Evolutionary conservation across 2,888 invertebrate genomes (phyloP).

Genomic region (Coelopa pilipes): DNA sequence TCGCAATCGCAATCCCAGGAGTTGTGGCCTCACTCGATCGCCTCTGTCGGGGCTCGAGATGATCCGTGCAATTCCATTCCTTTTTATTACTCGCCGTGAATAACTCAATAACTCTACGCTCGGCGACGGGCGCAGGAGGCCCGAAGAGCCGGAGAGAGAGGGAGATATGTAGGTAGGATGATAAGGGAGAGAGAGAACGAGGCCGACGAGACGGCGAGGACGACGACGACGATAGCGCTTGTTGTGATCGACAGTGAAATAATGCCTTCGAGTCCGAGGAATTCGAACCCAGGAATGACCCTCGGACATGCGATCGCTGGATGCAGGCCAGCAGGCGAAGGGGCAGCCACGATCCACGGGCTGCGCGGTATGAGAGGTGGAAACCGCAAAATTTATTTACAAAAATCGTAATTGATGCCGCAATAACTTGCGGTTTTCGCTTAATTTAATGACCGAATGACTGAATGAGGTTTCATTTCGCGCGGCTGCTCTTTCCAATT

Average conservation of each 20-base stretch:
- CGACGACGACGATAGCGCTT: neutral
- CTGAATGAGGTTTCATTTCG: constrained; percentile 25
- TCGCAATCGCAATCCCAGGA: too few relatives aligned
- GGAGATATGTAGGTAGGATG: too few relatives aligned
- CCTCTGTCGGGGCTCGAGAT: neutral
- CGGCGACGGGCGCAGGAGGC: constrained; percentile 5
- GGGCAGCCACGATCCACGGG: neutral
- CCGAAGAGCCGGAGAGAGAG: neutral
- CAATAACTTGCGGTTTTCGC: constrained; percentile 42
- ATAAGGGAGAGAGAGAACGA: neutral
- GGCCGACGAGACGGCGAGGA: neutral
- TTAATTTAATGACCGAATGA: constrained; percentile 36
- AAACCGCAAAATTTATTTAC: constrained; percentile 41
- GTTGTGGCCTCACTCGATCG: too few relatives aligned
- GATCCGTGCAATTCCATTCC: constrained; percentile 29
- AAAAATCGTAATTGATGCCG: constrained; percentile 39
- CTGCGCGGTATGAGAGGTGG: constrained; percentile 12
- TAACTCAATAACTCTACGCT: constrained; percentile 34
- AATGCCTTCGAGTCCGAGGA: constrained; percentile 19
- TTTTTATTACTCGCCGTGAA: constrained; percentile 34
- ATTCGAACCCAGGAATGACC: constrained; percentile 36
- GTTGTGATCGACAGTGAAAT: constrained; percentile 20
- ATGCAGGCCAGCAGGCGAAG: neutral
- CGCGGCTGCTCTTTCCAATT: neutral
- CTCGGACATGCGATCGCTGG: constrained; percentile 35